Base-by-base conservation (phyloP, 2,113 vertebrate species). In the Syngnathoides biaculeatus region DNA sequence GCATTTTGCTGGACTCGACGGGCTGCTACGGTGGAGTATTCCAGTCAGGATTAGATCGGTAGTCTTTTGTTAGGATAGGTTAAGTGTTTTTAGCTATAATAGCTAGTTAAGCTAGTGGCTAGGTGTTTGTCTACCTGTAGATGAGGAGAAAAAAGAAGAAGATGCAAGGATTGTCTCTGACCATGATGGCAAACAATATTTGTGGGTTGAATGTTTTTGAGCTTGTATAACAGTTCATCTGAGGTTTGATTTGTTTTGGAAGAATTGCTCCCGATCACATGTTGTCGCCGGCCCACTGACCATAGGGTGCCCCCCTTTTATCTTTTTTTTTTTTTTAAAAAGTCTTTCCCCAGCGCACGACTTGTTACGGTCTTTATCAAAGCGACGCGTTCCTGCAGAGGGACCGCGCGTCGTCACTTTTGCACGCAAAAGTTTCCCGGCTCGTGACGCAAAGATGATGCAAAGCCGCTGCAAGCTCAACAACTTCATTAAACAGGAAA, bases 391-490 rank as follows among this genome's bases (percentile, higher is more conserved):
- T 13, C 27, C 47, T 58, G 27, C 8, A 9, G 56, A 8, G 30
- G 56, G 2, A 38, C 0, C 20, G 11, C 20, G 3, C 3, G n/a
- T 52, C 50, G 22, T 35, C 30, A 27, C n/a, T 24, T 56, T 26
- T 56, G 53, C 13, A 1, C 22, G 22, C 5, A 24, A 30, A 30
- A 27, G 26, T 15, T 43, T 62, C 39, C 65, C 47, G 5, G 15
- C 57, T 68, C 65, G 67, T 83, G 73, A 79, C 80, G 78, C 48
- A 30, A 48, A 72, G 78, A 87, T 89, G 87, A 89, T 71, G 87
- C 77, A 88, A 88, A 84, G 11, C 65, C 72, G 69, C 69, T 82
- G 84, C 73, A 88, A 89, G n/a, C n/a, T 8, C 14, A 42, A 61
- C 38, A 40, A 24, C 57, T 13, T 52, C 50, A 43, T 35, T 53